phyloP scores from a whole-genome alignment of 2,888 invertebrate species.

The Sphinx pinastri region DNA sequence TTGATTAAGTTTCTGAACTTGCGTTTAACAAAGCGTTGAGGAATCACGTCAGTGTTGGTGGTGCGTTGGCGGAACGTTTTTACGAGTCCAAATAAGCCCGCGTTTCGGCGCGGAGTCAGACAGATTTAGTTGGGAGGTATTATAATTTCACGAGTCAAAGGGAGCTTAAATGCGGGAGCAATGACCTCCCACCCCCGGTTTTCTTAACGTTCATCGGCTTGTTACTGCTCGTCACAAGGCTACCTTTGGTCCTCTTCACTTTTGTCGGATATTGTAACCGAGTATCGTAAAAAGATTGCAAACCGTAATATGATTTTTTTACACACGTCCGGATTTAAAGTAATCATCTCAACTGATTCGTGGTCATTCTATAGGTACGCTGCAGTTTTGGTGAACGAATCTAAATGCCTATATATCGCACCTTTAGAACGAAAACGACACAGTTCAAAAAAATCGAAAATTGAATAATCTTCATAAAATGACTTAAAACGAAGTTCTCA shows the following conservation, averaged over 20 bases:
- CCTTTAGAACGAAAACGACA: too few species aligned
- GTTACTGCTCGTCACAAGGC: slow-evolving; percentile 48
- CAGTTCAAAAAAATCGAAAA: too few species aligned
- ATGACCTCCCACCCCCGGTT: slow-evolving; percentile 74
- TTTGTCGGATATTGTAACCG: slow-evolving; percentile 21
- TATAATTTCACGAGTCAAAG: slow-evolving; percentile 59
- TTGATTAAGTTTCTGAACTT: background rate
- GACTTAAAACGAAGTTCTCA: too few species aligned
- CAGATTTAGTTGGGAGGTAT: slow-evolving; percentile 49
- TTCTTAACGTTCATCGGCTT: slow-evolving; percentile 62
- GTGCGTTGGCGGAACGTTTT: background rate
- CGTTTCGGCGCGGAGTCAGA: background rate
- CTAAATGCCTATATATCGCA: too few species aligned
- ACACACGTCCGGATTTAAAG: too few species aligned
- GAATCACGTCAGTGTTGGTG: background rate
- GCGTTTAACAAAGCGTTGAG: background rate
- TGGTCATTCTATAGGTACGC: too few species aligned
- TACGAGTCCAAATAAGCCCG: background rate
- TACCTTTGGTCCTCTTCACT: slow-evolving; percentile 47
- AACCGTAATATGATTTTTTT: background rate
- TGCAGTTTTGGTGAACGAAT: too few species aligned
- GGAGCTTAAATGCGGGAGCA: slow-evolving; percentile 60
- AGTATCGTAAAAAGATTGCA: background rate
- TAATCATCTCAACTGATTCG: too few species aligned
- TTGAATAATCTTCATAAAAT: too few species aligned